Evolutionary conservation across 2,888 invertebrate species (phyloP).

Genomic region (Stictocephala bisonia): DNA sequence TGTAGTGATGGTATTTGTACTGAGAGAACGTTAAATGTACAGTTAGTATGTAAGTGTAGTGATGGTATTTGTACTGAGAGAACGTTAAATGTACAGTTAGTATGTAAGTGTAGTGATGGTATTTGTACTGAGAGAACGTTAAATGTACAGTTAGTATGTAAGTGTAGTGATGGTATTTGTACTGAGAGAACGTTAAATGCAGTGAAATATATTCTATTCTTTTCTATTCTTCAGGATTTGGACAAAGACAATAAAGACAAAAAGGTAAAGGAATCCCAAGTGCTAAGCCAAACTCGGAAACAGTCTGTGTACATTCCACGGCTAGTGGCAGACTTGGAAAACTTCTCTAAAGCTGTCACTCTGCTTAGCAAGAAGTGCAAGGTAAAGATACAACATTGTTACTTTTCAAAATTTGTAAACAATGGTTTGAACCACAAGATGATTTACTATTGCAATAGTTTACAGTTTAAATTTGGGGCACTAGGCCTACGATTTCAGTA

Average conservation of each 20-base stretch:
- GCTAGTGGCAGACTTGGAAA: constrained; percentile 74
- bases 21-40: too few relatives aligned
- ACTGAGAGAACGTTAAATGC: too few relatives aligned
- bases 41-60: too few relatives aligned
- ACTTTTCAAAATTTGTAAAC: background rate
- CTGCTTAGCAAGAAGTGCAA: constrained; percentile 59
- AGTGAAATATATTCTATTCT: too few relatives aligned
- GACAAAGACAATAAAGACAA: constrained; percentile 58
- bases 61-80: too few relatives aligned
- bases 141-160: too few relatives aligned
- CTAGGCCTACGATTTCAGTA: too few relatives aligned
- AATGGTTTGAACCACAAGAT: background rate
- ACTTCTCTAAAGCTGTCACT: constrained; percentile 64
- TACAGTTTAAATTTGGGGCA: background rate
- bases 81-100: too few relatives aligned
- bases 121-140: too few relatives aligned
- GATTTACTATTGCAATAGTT: background rate
- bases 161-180: too few relatives aligned
- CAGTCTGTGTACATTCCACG: constrained; percentile 74
- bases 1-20: too few relatives aligned
- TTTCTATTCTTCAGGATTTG: constrained; percentile 18
- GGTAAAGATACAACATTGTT: constrained; percentile 52
- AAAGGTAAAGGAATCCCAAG: constrained; percentile 58
- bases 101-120: too few relatives aligned
- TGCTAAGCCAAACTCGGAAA: constrained; percentile 61